Conservation (phyloP, 1,140 invertebrate genomes). For the Drosophila serrata region DNA sequence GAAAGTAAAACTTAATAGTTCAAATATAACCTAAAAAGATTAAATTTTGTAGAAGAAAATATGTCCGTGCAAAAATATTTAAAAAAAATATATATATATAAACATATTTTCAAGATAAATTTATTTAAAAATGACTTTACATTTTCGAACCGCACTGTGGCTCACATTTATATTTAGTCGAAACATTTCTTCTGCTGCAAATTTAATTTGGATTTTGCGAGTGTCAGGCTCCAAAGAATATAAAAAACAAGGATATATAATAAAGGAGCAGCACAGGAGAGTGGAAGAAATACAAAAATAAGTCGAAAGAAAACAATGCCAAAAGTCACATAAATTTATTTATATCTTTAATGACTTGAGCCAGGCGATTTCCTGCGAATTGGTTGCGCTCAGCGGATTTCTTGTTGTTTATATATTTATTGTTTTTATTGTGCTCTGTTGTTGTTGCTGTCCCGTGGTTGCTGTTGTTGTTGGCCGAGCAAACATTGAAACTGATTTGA, state of each 20-base stretch:
- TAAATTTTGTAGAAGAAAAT: too few species aligned
- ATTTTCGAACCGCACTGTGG: not conserved
- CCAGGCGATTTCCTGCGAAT: conserved; percentile 75
- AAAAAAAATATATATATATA: not conserved
- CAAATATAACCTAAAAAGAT: too few species aligned
- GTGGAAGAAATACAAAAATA: not conserved
- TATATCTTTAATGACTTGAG: conserved; percentile 84
- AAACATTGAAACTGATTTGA: conserved; percentile 80
- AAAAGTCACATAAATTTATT: conserved; percentile 85
- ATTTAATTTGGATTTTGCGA: conserved; percentile 42
- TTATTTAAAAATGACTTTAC: not conserved
- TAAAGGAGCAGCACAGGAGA: conserved; percentile 4
- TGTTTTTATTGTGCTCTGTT: conserved; percentile 35
- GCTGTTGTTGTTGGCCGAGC: conserved; percentile 61
- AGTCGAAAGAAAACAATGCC: conserved; percentile 53
- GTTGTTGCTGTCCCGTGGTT: conserved; percentile 14
- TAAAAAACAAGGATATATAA: conserved; percentile 5
- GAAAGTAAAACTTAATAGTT: too few species aligned
- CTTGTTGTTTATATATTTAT: conserved; percentile 28
- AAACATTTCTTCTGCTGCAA: conserved; percentile 24
- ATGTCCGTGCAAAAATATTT: too few species aligned
- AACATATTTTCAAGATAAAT: not conserved
- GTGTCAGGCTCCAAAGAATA: conserved; percentile 1
- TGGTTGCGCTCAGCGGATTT: conserved; percentile 57
- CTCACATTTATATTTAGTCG: not conserved